Conservation (phyloP, 2,888 invertebrate genomes). For the Pomacea canaliculata region DNA sequence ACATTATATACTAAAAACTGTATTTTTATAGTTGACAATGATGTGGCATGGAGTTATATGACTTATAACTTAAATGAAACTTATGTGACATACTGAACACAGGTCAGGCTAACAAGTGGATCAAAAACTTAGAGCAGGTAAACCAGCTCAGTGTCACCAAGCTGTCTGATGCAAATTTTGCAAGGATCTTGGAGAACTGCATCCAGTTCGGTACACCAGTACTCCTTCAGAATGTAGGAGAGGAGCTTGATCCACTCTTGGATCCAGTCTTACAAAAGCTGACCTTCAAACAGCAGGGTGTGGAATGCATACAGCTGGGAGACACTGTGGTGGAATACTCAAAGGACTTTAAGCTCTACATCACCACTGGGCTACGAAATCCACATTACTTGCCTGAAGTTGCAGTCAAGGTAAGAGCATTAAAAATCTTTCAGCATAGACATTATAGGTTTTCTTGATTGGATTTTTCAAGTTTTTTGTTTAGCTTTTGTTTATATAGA, state of each 20-base stretch:
- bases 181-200: conserved; percentile 82
- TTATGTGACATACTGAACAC: not conserved
- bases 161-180: conserved; percentile 85
- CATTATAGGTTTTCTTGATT: too few relatives aligned
- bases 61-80: too few relatives aligned
- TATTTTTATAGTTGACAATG: too few relatives aligned
- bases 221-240: conserved; percentile 86
- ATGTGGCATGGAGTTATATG: too few relatives aligned
- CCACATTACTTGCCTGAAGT: conserved; percentile 93
- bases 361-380: conserved; percentile 89
- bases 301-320: conserved; percentile 83
- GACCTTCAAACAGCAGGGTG: conserved; percentile 79
- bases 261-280: conserved; percentile 87
- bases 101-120: conserved; percentile 95
- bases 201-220: conserved; percentile 77
- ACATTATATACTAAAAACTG: too few relatives aligned
- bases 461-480: too few relatives aligned
- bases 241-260: conserved; percentile 75
- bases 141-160: conserved; percentile 86
- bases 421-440: too few relatives aligned
- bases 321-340: conserved; percentile 89
- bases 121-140: conserved; percentile 91
- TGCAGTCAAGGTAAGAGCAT: conserved; percentile 78
- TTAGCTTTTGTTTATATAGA: too few relatives aligned
- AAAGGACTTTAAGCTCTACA: conserved; percentile 84